Evolutionary conservation across 2,888 invertebrate genomes (phyloP).

Genomic region (Epicampocera succincta): DNA sequence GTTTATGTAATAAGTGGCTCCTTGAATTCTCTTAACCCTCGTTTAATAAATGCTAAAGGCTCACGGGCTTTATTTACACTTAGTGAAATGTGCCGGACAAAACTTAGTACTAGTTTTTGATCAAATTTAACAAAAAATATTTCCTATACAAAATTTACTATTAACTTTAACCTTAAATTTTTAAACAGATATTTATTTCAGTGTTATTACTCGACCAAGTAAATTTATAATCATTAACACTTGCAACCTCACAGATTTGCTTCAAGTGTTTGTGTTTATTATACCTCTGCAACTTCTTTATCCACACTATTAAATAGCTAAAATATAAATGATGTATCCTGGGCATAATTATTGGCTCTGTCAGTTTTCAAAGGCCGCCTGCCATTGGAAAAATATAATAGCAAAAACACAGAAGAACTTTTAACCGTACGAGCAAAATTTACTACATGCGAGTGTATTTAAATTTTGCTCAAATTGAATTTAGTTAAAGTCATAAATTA

Average conservation of each 20-base stretch:
- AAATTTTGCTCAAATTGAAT: constrained; percentile 59
- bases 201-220: not conserved
- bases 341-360: constrained; percentile 55
- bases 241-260: not conserved
- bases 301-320: not conserved
- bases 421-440: constrained; percentile 34
- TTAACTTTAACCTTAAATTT: not conserved
- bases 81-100: too few species aligned
- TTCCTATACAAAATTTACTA: too few species aligned
- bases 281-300: constrained; percentile 38
- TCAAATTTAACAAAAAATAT: too few species aligned
- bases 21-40: too few species aligned
- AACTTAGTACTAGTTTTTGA: too few species aligned
- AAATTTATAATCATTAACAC: not conserved
- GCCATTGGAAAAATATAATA: constrained; percentile 39
- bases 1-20: too few species aligned
- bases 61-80: too few species aligned
- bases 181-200: not conserved
- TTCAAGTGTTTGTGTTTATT: constrained; percentile 17
- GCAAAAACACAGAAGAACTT: constrained; percentile 32
- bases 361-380: constrained; percentile 29
- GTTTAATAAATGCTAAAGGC: too few species aligned
- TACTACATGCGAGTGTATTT: not conserved
- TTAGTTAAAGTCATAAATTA: constrained; percentile 65
- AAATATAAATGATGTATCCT: constrained; percentile 52